Evolutionary conservation across 2,113 vertebrate species (phyloP), one percentile per base, ranked within the genome.

Genomic region (Bos javanicus): DNA sequence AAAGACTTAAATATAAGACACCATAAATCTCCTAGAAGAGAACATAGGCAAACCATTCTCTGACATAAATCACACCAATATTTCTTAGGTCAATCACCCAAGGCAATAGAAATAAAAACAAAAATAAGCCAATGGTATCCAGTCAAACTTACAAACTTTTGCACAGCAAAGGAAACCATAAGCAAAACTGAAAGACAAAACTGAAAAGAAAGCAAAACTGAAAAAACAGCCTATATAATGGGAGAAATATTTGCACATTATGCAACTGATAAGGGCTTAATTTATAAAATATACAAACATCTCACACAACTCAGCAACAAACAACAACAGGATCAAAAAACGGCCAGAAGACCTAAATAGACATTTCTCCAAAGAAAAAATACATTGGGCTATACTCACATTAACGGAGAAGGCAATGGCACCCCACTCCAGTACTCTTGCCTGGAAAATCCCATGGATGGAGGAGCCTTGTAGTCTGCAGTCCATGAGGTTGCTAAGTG

Each of bases 401-500:
- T n/a, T 33, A n/a, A 67, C 11, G 11, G 48, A 48, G 48, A 48
- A 48, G 48, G 48, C 48, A 48, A 46, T 30, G 26, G 26, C 26
- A 60, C 5, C 5, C 26, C 5, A 28, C 4, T 30, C 26, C 5
- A 30, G 59, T 2, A 14, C 26, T 28, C 12, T 30, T 60, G 59
- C 59, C 26, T 60, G 59, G 59, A 14, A 60, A 60, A 60, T 60
- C 26, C 59, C 59, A 30, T 30, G 5, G 59, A 60, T 0, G 2
- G 6, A 60, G 26, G 26, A 30, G 26, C 26, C 26, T 30, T 1
- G 26, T 30, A 1, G 59, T 12, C 60, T 30, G 60, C 60, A 15
- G 28, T 30, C 28, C 59, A 62, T 0, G 13, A 13, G 59, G 59
- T 62, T 1, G 0, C 13, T 1, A 30, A 30, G 59, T 7, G 59